A percentile compares a stretch with the other conserved stretches of the same genome.
These are phyloP conservation scores for Tympanuchus pallidicinctus DNA, from an alignment of 2,113 vertebrate genomes.

Conservation along the genomic window DNA sequence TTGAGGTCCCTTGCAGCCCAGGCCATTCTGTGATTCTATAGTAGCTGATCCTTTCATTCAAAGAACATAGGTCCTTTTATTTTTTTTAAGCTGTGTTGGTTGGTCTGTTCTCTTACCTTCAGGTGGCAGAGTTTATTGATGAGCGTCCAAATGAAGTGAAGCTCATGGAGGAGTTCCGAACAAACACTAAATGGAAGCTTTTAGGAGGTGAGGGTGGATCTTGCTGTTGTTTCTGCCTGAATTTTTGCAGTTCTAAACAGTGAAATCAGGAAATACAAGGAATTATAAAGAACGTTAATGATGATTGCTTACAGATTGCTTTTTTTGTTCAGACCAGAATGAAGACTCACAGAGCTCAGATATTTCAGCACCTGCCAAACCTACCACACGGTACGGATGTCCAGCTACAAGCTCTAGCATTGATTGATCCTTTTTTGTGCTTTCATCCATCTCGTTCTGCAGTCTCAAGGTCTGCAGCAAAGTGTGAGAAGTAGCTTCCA, in stretches of 20 bases:
- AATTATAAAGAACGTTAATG: fast-evolving
- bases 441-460: fast-evolving
- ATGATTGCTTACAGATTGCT: not conserved
- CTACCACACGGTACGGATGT: slow-evolving; percentile 31
- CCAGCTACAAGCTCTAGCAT: fast-evolving
- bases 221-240: fast-evolving
- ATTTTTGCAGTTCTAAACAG: fast-evolving
- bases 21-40: no score
- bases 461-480: not conserved
- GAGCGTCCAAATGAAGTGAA: slow-evolving; percentile 93
- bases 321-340: slow-evolving; percentile 17
- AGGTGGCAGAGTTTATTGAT: slow-evolving; percentile 94
- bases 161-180: slow-evolving; percentile 89
- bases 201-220: slow-evolving; percentile 84
- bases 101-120: not conserved
- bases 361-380: not conserved
- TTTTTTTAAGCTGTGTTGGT: fast-evolving
- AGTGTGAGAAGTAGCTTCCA: fast-evolving
- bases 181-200: slow-evolving; percentile 89
- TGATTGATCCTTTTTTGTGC: fast-evolving
- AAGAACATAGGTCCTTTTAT: fast-evolving
- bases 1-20: no score
- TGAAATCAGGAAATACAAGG: fast-evolving
- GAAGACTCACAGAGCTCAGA: slow-evolving; percentile 47
- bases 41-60: fast-evolving